Evolutionary conservation across 1,140 invertebrate species (phyloP), one percentile per base, ranked within the genome.

Genomic region (Rhysida immarginata): DNA sequence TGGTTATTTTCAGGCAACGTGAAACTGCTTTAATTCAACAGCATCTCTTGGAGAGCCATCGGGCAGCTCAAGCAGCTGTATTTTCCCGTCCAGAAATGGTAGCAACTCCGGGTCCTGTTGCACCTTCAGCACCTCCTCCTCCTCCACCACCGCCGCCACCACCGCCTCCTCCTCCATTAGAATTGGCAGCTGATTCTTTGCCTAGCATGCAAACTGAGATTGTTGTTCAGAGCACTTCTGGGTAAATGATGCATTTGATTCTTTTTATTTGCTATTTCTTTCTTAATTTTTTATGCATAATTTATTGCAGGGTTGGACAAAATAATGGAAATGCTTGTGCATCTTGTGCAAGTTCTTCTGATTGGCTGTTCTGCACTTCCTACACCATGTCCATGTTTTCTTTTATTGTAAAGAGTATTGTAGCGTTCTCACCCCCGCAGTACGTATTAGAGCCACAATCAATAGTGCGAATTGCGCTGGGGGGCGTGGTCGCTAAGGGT

Each of bases 91-190:
- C 50, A 54, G 58, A 48, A 25, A 24, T 53, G 18, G 59, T 49
- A 56, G 59, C 50, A 54, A 57, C 58, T 51, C 52, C 45, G 20
- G 42, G 21, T 2, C 46, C 44, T 20, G 49, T 51, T 48, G 50
- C 55, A 29, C 49, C 51, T 41, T 27, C 51, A 20, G 51, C 54
- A 16, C 14, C 52, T 49, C 43, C 54, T 27, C 45, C 57, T 46
- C 11, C 51, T 54, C 52, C 59, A 53, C 26, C 58, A 24, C 48
- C 59, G 53, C 18, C 56, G 54, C 46, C 60, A 58, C 56, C 62
- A 46, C 45, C 58, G 48, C n/a, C 65, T 65, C 65, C 68, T 68
- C 54, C 57, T 59, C 68, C 73, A 64, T 63, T 59, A 63, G 53
- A 58, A 57, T 49, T 57, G 21, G 46, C 52, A 55, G 8, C 41